Conservation (phyloP, 1,140 invertebrate species). For the Zaprionus camerounensis region DNA sequence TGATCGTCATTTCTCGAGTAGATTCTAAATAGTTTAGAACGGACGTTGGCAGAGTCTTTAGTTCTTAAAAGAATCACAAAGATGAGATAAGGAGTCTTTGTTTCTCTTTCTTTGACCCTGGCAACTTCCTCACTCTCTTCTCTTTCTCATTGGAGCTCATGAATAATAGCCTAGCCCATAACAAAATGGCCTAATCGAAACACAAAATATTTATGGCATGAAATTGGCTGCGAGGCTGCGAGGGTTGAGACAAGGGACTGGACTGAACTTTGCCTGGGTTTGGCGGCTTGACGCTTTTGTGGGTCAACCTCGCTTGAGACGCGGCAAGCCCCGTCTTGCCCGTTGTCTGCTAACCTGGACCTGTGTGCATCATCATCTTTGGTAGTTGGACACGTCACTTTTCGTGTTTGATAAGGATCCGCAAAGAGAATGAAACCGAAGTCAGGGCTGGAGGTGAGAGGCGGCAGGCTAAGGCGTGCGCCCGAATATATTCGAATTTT, state of each 20-base stretch:
- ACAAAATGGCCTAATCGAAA: constrained; percentile 25
- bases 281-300: constrained; percentile 54
- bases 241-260: constrained; percentile 36
- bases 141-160: not conserved
- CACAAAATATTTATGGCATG: constrained; percentile 57
- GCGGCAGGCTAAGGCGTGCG: constrained; percentile 68
- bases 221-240: constrained; percentile 25
- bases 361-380: constrained; percentile 67
- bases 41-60: not conserved
- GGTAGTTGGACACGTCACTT: constrained; percentile 72
- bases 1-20: constrained; percentile 5
- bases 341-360: constrained; percentile 3
- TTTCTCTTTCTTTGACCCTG: not conserved
- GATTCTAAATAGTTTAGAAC: not conserved
- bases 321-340: not conserved
- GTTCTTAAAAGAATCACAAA: not conserved
- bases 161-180: constrained; percentile 17
- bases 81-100: not conserved
- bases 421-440: constrained; percentile 63
- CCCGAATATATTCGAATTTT: constrained; percentile 80
- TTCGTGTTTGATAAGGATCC: constrained; percentile 82
- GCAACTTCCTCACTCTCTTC: not conserved
- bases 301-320: constrained; percentile 62
- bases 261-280: constrained; percentile 46
- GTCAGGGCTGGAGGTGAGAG: constrained; percentile 1